Percentiles rank a stretch among this genome's conserved stretches.
Conservation (phyloP, 2,113 vertebrate species). For the Tylochromis polylepis region DNA sequence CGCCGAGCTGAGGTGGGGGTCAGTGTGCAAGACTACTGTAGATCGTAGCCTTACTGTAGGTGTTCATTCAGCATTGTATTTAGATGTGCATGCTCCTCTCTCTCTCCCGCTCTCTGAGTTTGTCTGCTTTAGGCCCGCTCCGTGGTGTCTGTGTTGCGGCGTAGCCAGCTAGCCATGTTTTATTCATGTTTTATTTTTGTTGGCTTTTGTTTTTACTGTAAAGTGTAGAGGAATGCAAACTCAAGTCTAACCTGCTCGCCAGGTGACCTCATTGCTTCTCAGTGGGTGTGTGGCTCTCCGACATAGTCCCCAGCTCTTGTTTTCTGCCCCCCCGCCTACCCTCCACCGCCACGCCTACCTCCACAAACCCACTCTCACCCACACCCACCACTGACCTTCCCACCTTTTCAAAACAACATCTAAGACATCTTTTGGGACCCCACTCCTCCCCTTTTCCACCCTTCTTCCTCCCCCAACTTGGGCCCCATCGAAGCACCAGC, state of each 20-base stretch:
- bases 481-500: constrained; percentile 76
- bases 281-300: constrained; percentile 59
- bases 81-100: constrained; percentile 52
- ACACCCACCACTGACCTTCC: constrained; percentile 33
- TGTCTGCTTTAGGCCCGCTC: constrained; percentile 47
- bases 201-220: constrained; percentile 23
- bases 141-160: constrained; percentile 43
- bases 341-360: constrained; percentile 3
- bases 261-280: constrained; percentile 68
- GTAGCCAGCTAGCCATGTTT: constrained; percentile 26
- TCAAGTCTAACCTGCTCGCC: constrained; percentile 29
- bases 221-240: constrained; percentile 63
- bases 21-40: constrained; percentile 53
- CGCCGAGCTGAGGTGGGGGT: constrained; percentile 40
- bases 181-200: background rate
- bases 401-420: constrained; percentile 7
- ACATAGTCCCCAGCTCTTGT: constrained; percentile 38
- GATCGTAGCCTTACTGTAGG: constrained; percentile 38
- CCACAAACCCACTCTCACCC: constrained; percentile 46
- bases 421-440: constrained; percentile 27
- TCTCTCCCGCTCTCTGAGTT: constrained; percentile 16
- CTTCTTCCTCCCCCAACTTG: constrained; percentile 13
- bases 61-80: constrained; percentile 43
- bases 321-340: background rate
- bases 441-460: background rate